phyloP scores from a whole-genome alignment of 2,113 vertebrate species.

The Prunella fulvescens region DNA sequence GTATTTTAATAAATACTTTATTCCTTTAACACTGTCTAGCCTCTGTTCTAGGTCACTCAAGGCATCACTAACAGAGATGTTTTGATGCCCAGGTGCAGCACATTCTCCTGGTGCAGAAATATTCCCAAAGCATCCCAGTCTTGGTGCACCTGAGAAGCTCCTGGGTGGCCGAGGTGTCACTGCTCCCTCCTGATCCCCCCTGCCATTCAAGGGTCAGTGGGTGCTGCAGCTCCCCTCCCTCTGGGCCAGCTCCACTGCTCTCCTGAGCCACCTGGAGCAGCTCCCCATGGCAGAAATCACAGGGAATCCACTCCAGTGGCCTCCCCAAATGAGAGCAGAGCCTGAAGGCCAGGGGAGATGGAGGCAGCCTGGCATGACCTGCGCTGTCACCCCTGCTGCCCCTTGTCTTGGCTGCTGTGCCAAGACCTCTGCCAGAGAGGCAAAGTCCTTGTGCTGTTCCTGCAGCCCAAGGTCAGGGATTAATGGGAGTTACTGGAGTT shows the following conservation, averaged over 20 bases:
- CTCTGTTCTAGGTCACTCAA: neutral
- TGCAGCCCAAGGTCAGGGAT: neutral
- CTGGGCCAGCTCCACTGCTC: neutral
- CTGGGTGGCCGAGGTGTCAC: neutral
- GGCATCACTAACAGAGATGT: neutral
- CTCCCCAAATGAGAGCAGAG: neutral
- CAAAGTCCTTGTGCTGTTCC: neutral
- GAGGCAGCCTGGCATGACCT: neutral
- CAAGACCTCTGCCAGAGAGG: neutral
- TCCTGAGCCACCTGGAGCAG: neutral
- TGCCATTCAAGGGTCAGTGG: neutral
- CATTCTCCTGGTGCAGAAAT: neutral
- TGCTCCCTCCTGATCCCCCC: rapidly evolving
- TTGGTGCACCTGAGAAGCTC: neutral
- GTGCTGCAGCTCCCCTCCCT: neutral
- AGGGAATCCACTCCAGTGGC: neutral
- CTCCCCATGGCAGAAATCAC: neutral
- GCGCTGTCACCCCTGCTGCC: neutral
- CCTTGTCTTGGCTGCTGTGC: neutral
- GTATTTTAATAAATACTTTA: neutral
- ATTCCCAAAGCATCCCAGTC: neutral
- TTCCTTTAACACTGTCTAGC: neutral
- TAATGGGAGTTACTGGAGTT: neutral
- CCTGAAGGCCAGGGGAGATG: neutral
- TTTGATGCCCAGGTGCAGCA: neutral